Evolutionary conservation across 2,797 vertebrate species (phyloP), one percentile per base, ranked within the genome.

Genomic region (Echeneis naucrates): DNA sequence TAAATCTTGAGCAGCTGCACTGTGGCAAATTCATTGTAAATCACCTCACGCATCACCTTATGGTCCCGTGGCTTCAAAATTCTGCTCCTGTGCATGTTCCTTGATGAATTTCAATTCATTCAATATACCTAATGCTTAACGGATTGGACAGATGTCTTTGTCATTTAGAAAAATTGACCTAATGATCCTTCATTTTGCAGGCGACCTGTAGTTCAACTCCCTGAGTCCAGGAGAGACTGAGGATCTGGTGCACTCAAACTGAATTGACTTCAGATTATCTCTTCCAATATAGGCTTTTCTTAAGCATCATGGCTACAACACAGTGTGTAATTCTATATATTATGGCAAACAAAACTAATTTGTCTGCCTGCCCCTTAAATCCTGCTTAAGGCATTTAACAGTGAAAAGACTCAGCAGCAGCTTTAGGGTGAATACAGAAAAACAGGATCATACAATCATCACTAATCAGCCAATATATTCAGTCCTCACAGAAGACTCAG

Each of bases 111-210:
- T 58, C 1, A 70, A 50, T 8, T 8, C 19, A n/a, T 47, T 8
- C 17, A 26, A n/a, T 13, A 26, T 0, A 17, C 42, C 3, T 3
- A 42, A 61, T 47, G 19, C 7, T 47, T 42, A 56, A 9, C 52
- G 17, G n/a, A 51, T 45, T 48, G 8, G 35, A 40, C 38, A 74
- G 33, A 33, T 51, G 5, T 33, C 30, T 12, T 35, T 35, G 10
- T 71, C 51, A 40, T 72, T 42, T 14, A 62, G 66, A 75, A 21
- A 24, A 61, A 11, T 42, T 63, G n/a, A 56, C 12, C 33, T 62
- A 5, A 72, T 59, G 42, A 27, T 70, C 30, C 30, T 78, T 82
- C 75, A 16, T 57, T 62, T 79, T 64, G 60, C 72, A 93, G 87
- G 71, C 62, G 78, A 88, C n/a, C 47, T 32, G 69, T 13, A 40